Base-by-base conservation (phyloP, 2,113 vertebrate species). In the Nothobranchius kuhntae region DNA sequence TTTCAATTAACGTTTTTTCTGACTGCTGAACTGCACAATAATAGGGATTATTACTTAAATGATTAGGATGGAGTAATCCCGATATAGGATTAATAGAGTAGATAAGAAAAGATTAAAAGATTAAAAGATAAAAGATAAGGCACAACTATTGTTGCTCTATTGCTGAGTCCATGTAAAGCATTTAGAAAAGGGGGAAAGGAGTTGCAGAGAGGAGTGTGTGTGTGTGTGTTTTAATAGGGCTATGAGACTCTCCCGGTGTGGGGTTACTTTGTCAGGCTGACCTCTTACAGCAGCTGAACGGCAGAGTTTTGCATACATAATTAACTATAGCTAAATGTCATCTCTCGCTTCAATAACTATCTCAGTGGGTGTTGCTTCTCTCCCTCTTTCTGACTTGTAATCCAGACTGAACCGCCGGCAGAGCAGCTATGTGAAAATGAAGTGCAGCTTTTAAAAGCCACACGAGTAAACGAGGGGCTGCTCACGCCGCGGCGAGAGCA, bases 291-390 rank as follows among this genome's bases (percentile, higher is more conserved):
- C 88, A 81, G 82, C 85, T 66, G 82, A 85, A 87, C 80, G 42
- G 83, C 71, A 60, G 87, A 89, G 90, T 91, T 91, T 91, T 91
- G 90, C 90, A 91, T 90, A 90, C 90, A 91, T 91, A 91, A 91
- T 91, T 91, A 91, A 91, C 85, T 82, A 85, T 74, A 84, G 86
- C 83, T 90, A 91, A 91, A 91, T 91, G 88, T 91, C 90, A 91
- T 88, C 86, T 86, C 78, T 85, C 78, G 89, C 88, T 89, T 90
- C 86, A 89, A 86, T 85, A 82, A 82, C 81, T 67, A 72, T 80
- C 90, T 65, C 88, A 83, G 86, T 85, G 90, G 90, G 87, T 86
- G 83, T 84, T 81, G 71, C 82, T 76, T 74, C 84, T 74, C 78
- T 81, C 77, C 61, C 81, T 61, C 47, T 89, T 86, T 83, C 65